Evolutionary conservation across 2,797 vertebrate genomes (phyloP).

Genomic region (Nannoperca australis): DNA sequence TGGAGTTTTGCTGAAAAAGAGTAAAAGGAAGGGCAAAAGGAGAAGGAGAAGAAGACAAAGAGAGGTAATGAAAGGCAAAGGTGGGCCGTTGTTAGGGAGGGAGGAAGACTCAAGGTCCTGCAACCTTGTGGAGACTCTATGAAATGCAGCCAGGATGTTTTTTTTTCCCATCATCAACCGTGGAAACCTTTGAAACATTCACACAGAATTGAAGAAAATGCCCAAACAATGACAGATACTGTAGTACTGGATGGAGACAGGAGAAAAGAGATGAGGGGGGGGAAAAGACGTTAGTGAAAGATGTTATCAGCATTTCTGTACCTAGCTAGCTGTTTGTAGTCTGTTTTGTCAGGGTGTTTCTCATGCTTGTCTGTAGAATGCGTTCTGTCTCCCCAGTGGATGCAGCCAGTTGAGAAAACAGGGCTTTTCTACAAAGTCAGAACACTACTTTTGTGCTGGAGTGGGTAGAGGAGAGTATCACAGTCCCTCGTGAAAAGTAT

Average conservation of each 20-base stretch:
- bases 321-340: conserved; percentile 60
- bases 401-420: conserved; percentile 58
- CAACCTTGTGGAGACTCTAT: conserved; percentile 52
- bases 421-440: conserved; percentile 63
- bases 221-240: conserved; percentile 63
- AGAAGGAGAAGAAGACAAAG: conserved; percentile 41
- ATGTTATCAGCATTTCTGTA: conserved; percentile 69
- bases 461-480: conserved; percentile 49
- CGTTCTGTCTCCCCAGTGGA: conserved; percentile 63
- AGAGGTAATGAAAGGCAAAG: conserved; percentile 40
- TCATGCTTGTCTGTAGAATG: conserved; percentile 63
- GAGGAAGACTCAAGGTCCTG: conserved; percentile 32
- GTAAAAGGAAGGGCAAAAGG: conserved; percentile 62
- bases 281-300: conserved; percentile 17
- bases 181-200: conserved; percentile 57
- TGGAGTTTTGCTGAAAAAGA: conserved; percentile 68
- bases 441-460: conserved; percentile 57
- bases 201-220: conserved; percentile 50
- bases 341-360: conserved; percentile 70
- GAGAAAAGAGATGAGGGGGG: conserved; percentile 2
- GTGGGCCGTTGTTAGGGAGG: conserved; percentile 26
- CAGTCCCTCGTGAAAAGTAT: conserved; percentile 59
- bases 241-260: conserved; percentile 33
- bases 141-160: conserved; percentile 33
- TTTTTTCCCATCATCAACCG: conserved; percentile 43